Evolutionary conservation across 2,888 invertebrate species (phyloP).

Genomic region (Nebria brevicollis): DNA sequence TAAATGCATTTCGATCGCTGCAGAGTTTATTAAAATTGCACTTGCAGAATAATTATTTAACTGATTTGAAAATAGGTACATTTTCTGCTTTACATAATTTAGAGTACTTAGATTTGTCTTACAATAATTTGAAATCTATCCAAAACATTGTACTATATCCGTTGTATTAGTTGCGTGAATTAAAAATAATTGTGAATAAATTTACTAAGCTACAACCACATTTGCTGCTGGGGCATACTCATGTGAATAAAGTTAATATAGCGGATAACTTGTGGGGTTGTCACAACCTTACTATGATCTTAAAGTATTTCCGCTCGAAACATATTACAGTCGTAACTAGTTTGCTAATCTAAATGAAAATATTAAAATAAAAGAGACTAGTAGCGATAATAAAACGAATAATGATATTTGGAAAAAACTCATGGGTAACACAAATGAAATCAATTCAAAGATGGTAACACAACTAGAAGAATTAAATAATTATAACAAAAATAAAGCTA

Average conservation of each 20-base stretch:
- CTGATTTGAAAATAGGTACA: background rate
- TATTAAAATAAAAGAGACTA: too few species aligned
- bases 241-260: background rate
- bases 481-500: too few species aligned
- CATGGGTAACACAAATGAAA: too few species aligned
- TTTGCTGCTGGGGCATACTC: background rate
- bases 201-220: background rate
- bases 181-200: constrained; percentile 13
- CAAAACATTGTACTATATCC: constrained; percentile 10
- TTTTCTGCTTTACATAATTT: constrained; percentile 14
- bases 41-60: constrained; percentile 3
- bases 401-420: too few species aligned
- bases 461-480: too few species aligned
- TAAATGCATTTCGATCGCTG: background rate
- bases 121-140: constrained; percentile 8
- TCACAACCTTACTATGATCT: background rate
- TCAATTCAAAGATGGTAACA: too few species aligned
- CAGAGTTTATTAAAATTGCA: background rate
- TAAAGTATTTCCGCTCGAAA: constrained; percentile 2
- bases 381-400: too few species aligned
- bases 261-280: constrained; percentile 2
- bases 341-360: too few species aligned
- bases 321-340: background rate
- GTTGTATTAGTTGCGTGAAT: background rate
- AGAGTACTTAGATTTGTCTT: constrained; percentile 8